phyloP scores from a whole-genome alignment of 2,113 vertebrate species.

The Phoenicopterus ruber region DNA sequence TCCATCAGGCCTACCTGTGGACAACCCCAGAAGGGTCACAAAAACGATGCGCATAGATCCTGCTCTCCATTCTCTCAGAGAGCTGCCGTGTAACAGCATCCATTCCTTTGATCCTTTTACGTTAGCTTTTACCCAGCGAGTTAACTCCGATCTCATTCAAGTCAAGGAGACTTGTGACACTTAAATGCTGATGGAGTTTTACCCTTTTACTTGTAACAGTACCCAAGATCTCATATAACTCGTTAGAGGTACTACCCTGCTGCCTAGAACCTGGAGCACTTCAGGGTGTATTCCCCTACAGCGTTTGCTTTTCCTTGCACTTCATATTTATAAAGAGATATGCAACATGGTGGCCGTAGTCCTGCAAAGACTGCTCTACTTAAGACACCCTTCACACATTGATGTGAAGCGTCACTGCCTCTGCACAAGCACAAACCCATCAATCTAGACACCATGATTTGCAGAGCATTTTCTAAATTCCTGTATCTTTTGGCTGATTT shows the following conservation, averaged over 20 bases:
- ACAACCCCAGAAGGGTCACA: not conserved
- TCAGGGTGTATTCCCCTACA: not conserved
- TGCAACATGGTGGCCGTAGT: fast-evolving
- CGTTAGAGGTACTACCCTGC: not conserved
- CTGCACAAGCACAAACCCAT: not conserved
- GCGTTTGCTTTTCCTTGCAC: not conserved
- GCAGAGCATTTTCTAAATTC: not conserved
- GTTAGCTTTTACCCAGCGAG: not conserved
- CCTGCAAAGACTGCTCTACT: not conserved
- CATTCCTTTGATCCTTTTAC: not conserved
- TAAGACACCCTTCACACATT: not conserved
- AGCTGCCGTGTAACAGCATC: fast-evolving
- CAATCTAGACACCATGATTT: fast-evolving
- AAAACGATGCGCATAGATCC: not conserved
- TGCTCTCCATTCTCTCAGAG: not conserved
- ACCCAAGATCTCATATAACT: not conserved
- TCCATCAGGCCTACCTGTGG: not conserved
- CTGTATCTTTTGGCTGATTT: not conserved
- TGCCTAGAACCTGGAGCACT: not conserved
- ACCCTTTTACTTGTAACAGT: not conserved
- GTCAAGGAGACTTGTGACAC: not conserved
- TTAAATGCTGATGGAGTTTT: not conserved
- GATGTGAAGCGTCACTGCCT: fast-evolving
- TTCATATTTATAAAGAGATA: not conserved
- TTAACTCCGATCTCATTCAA: not conserved